Base-by-base conservation (phyloP, 2,113 vertebrate genomes). In the Pelecanus crispus region DNA sequence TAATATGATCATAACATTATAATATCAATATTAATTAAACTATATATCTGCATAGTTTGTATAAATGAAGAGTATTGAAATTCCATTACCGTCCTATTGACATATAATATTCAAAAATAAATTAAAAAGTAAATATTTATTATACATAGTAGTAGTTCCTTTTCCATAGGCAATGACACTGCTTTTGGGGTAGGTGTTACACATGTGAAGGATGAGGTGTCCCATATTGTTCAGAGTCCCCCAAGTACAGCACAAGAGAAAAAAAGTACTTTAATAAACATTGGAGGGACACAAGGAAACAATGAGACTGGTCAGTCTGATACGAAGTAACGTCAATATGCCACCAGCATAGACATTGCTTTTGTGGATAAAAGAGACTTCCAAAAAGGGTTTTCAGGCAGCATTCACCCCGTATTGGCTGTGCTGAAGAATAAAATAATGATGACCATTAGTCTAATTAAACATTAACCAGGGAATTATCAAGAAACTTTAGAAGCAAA, bases 261-360 rank as follows among this genome's bases (percentile, higher is more conserved):
- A 38, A 42, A n/a, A 83, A 4, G 3, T 3, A 11, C 17, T 42
- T 52, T 38, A 63, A 40, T 34, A 65, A 78, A 31, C 9, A 28
- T 3, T 70, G 10, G 20, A 65, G 8, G 9, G 26, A 72, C 17
- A 49, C 15, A 56, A 36, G 21, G 11, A 16, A 70, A 83, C 5
- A 42, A 29, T 0, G 3, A 56, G 28, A 68, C 8, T 36, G 38
- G 3, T 59, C 11, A 4, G 25, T 20, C 11, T 65, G 32, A 53
- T 53, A 26, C 0, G 2, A 61, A 68, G 10, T 68, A 55, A 55
- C 0, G 0, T 44, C 21, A 18, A 25, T 36, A 49, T 49, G 31
- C 15, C 22, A 56, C 17, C 31, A 36, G 9, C 65, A 58, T 19
- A 79, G 8, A 65, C 79, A 49, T 16, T 50, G 44, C 3, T 50